phyloP scores from a whole-genome alignment of 1,140 invertebrate species.

The Cherax destructor region DNA sequence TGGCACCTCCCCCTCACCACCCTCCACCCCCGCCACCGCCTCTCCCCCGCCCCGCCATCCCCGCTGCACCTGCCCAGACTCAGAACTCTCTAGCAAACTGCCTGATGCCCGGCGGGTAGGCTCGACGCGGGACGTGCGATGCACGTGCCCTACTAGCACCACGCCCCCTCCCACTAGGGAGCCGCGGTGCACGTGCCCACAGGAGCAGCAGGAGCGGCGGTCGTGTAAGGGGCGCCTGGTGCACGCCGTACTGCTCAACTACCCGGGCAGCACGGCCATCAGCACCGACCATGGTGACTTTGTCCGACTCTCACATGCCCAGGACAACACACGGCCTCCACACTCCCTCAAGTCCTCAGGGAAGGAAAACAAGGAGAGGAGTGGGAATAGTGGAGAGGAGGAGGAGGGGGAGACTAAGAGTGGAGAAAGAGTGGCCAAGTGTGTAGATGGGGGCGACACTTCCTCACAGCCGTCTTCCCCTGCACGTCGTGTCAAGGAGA shows the following conservation, averaged over 20 bases:
- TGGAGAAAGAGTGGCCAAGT: neutral
- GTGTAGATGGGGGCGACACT: neutral
- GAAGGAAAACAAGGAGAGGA: neutral
- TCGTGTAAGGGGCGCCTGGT: constrained; percentile 44
- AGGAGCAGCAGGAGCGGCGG: constrained; percentile 14
- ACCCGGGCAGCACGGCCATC: constrained; percentile 58
- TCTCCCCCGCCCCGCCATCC: constrained; percentile 59
- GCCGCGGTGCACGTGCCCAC: constrained; percentile 51
- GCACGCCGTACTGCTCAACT: constrained; percentile 57
- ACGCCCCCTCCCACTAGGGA: constrained; percentile 29
- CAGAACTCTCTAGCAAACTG: constrained; percentile 35
- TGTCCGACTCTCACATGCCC: constrained; percentile 45
- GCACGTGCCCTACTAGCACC: constrained; percentile 42
- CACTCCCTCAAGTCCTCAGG: constrained; percentile 10
- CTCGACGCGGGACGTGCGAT: constrained; percentile 43
- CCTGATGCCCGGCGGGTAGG: constrained; percentile 10
- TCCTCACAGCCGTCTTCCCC: constrained; percentile 44
- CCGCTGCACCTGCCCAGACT: constrained; percentile 56
- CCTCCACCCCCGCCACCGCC: constrained; percentile 51
- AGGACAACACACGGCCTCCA: constrained; percentile 6
- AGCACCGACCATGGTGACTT: constrained; percentile 63
- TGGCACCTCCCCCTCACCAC: constrained; percentile 53
- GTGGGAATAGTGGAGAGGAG: constrained; percentile 16
- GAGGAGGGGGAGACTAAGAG: constrained; percentile 7
- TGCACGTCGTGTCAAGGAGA: constrained; percentile 55